Percentiles rank a stretch among this genome's conserved stretches.
phyloP scores from a whole-genome alignment of 2,113 vertebrate genomes.

The Sturnira hondurensis region DNA sequence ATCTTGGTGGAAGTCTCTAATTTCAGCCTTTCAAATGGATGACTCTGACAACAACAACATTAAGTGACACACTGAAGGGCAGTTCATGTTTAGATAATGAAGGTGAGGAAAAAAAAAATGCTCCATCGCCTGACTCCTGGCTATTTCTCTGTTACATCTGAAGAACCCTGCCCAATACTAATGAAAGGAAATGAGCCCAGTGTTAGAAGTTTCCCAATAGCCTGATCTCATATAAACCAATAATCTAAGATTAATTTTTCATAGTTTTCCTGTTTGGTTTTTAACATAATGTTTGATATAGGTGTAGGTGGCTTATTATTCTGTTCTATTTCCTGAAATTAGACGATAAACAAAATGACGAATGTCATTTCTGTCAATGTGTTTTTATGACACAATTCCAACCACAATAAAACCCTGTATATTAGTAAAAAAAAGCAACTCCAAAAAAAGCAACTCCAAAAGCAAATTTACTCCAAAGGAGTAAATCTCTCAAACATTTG shows the following conservation, averaged over 20 bases:
- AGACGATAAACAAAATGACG: background rate
- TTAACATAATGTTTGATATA: background rate
- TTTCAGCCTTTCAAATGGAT: background rate
- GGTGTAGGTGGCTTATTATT: background rate
- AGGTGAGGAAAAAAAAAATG: background rate
- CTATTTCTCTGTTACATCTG: background rate
- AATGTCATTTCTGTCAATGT: background rate
- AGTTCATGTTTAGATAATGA: background rate
- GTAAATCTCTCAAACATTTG: background rate
- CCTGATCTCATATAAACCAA: background rate
- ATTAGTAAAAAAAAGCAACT: background rate
- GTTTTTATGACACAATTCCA: background rate
- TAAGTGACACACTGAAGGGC: background rate
- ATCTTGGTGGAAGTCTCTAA: too few species aligned
- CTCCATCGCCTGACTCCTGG: background rate
- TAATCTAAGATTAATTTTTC: background rate
- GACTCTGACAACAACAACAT: background rate
- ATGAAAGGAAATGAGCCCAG: background rate
- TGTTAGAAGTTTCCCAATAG: background rate
- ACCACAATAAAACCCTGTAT: background rate
- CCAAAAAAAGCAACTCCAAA: background rate
- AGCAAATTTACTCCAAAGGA: too few species aligned
- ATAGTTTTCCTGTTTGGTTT: background rate
- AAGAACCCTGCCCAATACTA: background rate
- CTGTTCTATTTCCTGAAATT: conserved; percentile 16